Evolutionary conservation across 2,113 vertebrate species (phyloP).

Genomic region (Ursus arctos): DNA sequence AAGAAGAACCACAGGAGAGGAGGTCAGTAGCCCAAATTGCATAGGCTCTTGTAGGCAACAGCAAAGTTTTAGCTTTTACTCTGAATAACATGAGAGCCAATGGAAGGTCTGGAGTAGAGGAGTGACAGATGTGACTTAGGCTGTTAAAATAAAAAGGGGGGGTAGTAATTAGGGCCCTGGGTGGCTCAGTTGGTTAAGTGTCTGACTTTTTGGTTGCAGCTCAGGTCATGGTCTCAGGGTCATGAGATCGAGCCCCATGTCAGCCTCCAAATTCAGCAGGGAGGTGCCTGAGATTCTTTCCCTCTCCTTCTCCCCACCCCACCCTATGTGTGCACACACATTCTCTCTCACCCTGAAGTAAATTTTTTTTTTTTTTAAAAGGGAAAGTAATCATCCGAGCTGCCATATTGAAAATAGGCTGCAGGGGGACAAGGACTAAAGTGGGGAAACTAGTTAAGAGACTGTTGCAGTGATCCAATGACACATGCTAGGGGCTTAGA

Average conservation of each 20-base stretch:
- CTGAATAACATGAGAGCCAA: not conserved
- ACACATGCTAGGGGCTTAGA: not conserved
- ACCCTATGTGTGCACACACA: too few species aligned
- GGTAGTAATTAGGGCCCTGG: not conserved
- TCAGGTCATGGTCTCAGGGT: too few species aligned
- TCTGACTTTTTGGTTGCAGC: too few species aligned
- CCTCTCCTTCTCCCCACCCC: not conserved
- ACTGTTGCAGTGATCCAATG: not conserved
- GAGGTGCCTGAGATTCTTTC: not conserved
- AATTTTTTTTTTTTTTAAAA: not conserved
- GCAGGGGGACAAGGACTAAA: not conserved
- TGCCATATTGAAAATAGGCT: not conserved
- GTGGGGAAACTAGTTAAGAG: not conserved
- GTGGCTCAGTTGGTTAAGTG: too few species aligned
- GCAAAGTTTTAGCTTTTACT: not conserved
- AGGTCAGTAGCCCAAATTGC: not conserved
- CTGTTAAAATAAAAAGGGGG: not conserved
- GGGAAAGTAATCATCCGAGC: not conserved
- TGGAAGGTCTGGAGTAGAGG: not conserved
- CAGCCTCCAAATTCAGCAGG: not conserved
- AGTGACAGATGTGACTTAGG: not conserved
- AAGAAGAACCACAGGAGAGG: not conserved
- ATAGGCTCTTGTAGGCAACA: not conserved
- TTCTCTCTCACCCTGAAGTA: not conserved
- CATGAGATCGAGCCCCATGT: too few species aligned